phyloP scores from a whole-genome alignment of 2,888 invertebrate genomes.

The Drosophila leonis region DNA sequence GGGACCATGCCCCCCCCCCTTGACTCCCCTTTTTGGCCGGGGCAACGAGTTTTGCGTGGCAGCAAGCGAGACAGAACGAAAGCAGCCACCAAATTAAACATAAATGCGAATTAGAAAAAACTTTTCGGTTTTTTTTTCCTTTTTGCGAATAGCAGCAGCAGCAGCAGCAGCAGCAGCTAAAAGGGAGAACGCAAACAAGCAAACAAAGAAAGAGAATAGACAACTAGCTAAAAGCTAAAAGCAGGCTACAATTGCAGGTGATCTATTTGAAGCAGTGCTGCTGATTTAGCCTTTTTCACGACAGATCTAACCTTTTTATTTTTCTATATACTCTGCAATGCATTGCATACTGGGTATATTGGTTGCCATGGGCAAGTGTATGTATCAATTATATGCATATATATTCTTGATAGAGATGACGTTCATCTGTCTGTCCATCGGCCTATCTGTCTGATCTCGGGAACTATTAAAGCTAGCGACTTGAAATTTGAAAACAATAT shows the following conservation, averaged over 20 bases:
- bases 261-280: neutral
- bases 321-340: neutral
- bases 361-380: neutral
- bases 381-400: no score
- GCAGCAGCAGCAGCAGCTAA: neutral
- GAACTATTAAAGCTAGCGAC: neutral
- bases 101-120: constrained; percentile 81
- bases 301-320: neutral
- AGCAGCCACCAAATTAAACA: constrained; percentile 69
- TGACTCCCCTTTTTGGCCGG: constrained; percentile 10
- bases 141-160: constrained; percentile 1
- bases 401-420: no score
- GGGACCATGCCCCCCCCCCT: neutral
- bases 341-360: neutral
- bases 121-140: neutral
- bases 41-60: constrained; percentile 29
- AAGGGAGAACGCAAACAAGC: neutral
- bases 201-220: neutral
- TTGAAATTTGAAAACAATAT: no score
- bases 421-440: neutral
- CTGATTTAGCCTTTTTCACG: neutral
- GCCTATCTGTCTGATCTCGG: neutral
- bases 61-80: constrained; percentile 35
- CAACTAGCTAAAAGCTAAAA: neutral
- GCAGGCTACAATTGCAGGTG: neutral